These are phyloP conservation scores for Hemichromis elongatus DNA, from an alignment of 2,113 vertebrate genomes.

Conservation along the genomic window DNA sequence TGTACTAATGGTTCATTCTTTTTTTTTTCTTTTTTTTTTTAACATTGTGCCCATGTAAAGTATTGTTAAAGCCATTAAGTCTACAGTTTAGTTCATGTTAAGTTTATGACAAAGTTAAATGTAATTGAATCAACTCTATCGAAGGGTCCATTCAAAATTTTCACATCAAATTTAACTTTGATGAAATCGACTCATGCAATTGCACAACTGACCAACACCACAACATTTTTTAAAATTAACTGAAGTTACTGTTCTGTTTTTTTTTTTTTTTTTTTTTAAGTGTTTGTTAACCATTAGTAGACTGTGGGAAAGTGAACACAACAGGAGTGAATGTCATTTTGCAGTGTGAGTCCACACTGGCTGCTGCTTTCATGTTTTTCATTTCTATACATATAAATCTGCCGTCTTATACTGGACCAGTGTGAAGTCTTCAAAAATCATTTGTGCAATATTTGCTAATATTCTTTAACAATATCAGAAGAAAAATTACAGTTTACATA, in stretches of 20 bases:
- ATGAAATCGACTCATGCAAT: neutral
- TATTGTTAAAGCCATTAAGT: neutral
- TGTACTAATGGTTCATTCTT: neutral
- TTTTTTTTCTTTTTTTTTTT: neutral
- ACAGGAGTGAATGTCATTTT: neutral
- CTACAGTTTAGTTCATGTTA: neutral
- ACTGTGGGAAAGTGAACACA: neutral
- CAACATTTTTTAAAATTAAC: neutral
- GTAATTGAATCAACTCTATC: neutral
- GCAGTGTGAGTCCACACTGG: neutral
- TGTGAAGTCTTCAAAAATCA: neutral
- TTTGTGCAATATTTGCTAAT: constrained; percentile 17
- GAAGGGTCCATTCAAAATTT: neutral
- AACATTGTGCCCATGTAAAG: neutral
- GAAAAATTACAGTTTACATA: neutral
- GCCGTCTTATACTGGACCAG: neutral
- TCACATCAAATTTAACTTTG: neutral
- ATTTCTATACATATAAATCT: neutral
- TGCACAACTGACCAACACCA: neutral
- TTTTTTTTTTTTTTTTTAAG: neutral
- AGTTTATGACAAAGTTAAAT: neutral
- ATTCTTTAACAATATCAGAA: neutral
- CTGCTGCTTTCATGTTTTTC: neutral
- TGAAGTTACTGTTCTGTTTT: neutral
- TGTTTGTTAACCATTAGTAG: neutral